Evolutionary conservation across 2,888 invertebrate genomes (phyloP), one percentile per base, ranked within the genome.

Genomic region (Glaucopsyche alexis): DNA sequence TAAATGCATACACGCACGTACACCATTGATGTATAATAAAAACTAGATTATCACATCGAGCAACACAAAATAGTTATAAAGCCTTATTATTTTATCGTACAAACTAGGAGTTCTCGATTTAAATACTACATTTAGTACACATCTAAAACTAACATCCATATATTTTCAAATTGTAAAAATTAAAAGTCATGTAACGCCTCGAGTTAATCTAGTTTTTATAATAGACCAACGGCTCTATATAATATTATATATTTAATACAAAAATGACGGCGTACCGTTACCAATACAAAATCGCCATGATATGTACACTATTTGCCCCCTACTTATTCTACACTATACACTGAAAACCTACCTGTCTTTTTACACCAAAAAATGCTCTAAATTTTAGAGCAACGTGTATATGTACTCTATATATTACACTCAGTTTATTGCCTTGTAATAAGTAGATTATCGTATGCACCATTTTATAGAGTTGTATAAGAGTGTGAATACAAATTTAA

Each of bases 221-320:
- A 69, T 49, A 49, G 29, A 16, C 14, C 45, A 49, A 47, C 9
- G 16, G 67, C 67, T 29, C 47, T 19, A 67, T 47, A 69, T 69
- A 7, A n/a, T 67, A 67, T 16, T 67, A 67, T 16, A 72, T 71
- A 83, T 75, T 87, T 87, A 87, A 84, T 87, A 87, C 84, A 88
- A 82, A 76, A 75, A 55, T 38, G 11, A 47, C 80, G 79, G 77
- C 79, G 77, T 73, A 79, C 81, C 81, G 74, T 78, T 82, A 82
- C 81, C 79, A 77, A 84, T 85, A 84, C 79, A 71, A 85, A 89
- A 86, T 83, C 76, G 77, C 78, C 77, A 82, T 91, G 91, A 91
- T 91, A 91, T 91, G 91, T 91, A 90, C 91, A 91, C 81, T 82
- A 84, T 81, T 84, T 84, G 71, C 74, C 72, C 75, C 77, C 82